Percentiles rank a stretch among this genome's conserved stretches.
Conservation (phyloP, 2,797 vertebrate genomes). For the Myoxocephalus aenaeus region DNA sequence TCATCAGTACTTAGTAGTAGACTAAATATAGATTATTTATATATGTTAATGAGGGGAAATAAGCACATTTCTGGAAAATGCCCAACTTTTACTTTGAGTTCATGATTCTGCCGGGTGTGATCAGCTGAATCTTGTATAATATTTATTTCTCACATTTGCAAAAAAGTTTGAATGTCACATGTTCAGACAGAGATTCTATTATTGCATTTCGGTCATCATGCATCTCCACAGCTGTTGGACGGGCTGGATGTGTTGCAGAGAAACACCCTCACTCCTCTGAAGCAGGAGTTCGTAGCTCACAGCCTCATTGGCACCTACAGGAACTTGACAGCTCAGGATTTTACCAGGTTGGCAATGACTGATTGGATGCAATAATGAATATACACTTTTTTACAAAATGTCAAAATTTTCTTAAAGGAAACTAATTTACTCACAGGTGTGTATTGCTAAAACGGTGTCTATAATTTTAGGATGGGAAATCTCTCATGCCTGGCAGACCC, state of each 20-base stretch:
- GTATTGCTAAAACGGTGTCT: conserved; percentile 22
- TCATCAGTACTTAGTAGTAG: background rate
- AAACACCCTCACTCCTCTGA: conserved; percentile 73
- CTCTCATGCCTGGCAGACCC: conserved; percentile 80
- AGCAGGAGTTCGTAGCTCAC: conserved; percentile 81
- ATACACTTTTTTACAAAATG: background rate
- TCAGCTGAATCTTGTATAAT: background rate
- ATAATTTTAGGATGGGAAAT: conserved; percentile 76
- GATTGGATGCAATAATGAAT: background rate
- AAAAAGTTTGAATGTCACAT: background rate
- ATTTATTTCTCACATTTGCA: background rate
- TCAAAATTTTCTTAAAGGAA: background rate
- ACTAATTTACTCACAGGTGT: background rate
- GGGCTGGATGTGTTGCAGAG: conserved; percentile 80
- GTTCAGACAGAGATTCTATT: background rate
- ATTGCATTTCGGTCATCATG: background rate
- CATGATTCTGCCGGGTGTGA: background rate
- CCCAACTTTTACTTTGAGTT: background rate
- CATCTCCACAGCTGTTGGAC: conserved; percentile 75
- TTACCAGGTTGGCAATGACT: conserved; percentile 73
- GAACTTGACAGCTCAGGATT: conserved; percentile 80
- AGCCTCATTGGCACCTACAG: conserved; percentile 74
- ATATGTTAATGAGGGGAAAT: background rate
- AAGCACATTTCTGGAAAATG: background rate
- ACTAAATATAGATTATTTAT: background rate